Base-by-base conservation (phyloP, 2,888 invertebrate species). In the Oscheius sp. region DNA sequence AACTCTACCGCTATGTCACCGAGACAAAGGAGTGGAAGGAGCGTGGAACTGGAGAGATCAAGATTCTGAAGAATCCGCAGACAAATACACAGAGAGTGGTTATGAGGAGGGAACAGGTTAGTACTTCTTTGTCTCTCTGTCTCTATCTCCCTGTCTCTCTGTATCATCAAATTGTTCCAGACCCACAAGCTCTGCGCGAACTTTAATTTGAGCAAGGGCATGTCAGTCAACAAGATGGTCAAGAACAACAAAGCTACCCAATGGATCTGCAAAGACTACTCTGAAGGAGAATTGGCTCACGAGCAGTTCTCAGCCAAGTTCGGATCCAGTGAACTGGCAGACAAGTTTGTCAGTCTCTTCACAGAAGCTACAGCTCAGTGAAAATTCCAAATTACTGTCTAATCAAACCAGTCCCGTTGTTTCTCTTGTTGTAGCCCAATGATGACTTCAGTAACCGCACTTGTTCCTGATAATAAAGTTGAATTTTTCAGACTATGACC, bases 21-120 rank as follows among this genome's bases (percentile, higher is more conserved):
- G 87, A 85, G 10, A 74, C 76, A 5, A 79, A 82, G 50, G 89
- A 89, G 76, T 90, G 90, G 89, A 91, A 90, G 83, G 91, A 91
- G 77, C 87, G 91, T 13, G 91, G 91, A 2, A 79, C 90, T 7
- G 92, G 92, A 10, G 90, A 91, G 58, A 81, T 92, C 29, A 92
- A 92, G 79, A 70, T 82, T 13, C 88, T 92, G 35, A 92, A 93
- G 89, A 94, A 96, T 89, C 92, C 93, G 0, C 90, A 89, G 9
- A 92, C 92, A 42, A 92, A 93, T 48, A 89, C 87, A 63, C 82
- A 88, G 85, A 93, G 96, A 76, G 92, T 96, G 42, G 91, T 98
- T 13, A 96, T 97, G 96, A 92, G 96, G 29, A 92, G 96, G 11
- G 96, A 96, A 82, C 94, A 95, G 90, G 86, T 87, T 11, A 53